phyloP scores from a whole-genome alignment of 2,113 vertebrate genomes.

The Burhinus oedicnemus region DNA sequence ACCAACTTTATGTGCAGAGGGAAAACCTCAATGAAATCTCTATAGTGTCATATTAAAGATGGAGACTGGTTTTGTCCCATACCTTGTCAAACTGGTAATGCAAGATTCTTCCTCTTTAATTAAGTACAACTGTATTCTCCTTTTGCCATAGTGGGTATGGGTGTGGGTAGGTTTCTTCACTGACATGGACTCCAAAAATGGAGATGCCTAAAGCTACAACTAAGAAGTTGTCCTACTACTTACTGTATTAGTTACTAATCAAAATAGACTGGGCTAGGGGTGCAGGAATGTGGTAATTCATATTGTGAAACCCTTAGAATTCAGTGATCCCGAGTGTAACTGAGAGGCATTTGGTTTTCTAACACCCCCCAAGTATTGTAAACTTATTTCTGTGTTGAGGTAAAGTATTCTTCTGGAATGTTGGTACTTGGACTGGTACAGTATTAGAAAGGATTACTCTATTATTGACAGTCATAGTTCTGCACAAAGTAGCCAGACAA shows the following conservation, averaged over 20 bases:
- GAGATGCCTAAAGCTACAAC: slow-evolving; percentile 56
- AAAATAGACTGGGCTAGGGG: background rate
- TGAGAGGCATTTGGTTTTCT: background rate
- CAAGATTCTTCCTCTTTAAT: slow-evolving; percentile 59
- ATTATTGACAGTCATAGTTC: background rate
- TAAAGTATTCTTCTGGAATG: background rate
- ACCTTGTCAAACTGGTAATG: slow-evolving; percentile 30
- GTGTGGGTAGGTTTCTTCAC: slow-evolving; percentile 54
- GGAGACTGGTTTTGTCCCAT: slow-evolving; percentile 41
- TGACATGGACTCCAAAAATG: slow-evolving; percentile 41
- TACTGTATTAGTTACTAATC: slow-evolving; percentile 17
- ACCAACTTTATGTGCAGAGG: background rate
- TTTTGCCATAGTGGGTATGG: slow-evolving; percentile 48
- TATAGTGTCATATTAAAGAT: slow-evolving; percentile 6
- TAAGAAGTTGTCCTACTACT: slow-evolving; percentile 39
- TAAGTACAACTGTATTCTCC: slow-evolving; percentile 52
- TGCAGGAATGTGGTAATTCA: background rate
- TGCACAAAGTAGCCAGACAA: background rate
- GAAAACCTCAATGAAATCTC: background rate
- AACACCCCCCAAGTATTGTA: background rate
- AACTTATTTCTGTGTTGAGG: background rate
- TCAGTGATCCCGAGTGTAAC: background rate
- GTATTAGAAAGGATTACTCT: background rate
- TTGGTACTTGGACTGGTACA: background rate
- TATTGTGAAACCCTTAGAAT: slow-evolving; percentile 1